Base-by-base conservation (phyloP, 2,888 invertebrate genomes). In the Lepetodrilus schrolli region DNA sequence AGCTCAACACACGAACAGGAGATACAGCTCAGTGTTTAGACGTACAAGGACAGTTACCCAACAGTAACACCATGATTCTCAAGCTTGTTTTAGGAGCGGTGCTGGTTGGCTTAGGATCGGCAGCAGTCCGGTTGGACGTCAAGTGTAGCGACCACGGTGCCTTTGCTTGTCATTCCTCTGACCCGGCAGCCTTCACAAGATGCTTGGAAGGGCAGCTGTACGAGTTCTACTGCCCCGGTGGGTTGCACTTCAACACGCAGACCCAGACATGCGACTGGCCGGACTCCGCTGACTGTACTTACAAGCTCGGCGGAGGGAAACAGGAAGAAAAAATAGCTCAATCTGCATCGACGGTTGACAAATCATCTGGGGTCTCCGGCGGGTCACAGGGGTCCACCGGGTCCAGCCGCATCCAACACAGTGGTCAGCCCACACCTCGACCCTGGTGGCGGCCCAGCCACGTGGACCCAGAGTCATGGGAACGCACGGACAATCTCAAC, bases 181-280 rank as follows among this genome's bases (percentile, higher is more conserved):
- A 82, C 37, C 80, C 82, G 0, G 30, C 74, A 7, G 48, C 58
- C 4, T 82, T 82, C 58, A 73, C 77, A 38, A 78, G 79, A 23
- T 82, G 82, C 37, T 34, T 80, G 13, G 80, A 78, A 3, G 77
- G 78, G 20, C 71, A 79, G 17, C 74, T 71, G 21, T 79, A 79
- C 70, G 79, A 80, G 30, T 76, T 78, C 73, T 23, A 49, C 37
- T 82, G 82, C 36, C 80, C 82, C 0, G 75, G 70, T 7, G 80
- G 79, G 5, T 75, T 84, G 5, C 80, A 81, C 65, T 84, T 82
- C 71, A 83, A 83, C 71, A 74, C 74, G n/a, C 49, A 72, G 17
- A 78, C 80, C 2, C 80, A 81, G 51, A 81, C 71, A 36, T 84
- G 84, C 70, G 84, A 83, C 76, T 83, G 82, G 82, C 82, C 84